Base-by-base conservation (phyloP, 2,797 vertebrate species). In the Micropoecilia bifurca region DNA sequence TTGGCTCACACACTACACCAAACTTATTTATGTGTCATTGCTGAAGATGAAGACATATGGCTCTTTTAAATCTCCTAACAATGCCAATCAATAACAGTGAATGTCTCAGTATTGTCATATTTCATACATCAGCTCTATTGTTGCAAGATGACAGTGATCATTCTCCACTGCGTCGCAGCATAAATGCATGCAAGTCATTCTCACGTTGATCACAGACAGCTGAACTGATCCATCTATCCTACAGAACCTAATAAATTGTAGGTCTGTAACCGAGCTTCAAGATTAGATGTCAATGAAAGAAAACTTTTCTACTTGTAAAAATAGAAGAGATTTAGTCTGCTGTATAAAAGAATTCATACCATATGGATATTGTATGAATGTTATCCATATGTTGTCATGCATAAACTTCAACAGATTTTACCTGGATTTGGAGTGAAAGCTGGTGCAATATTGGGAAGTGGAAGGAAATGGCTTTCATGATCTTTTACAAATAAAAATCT, bases 71-170 rank as follows among this genome's bases (percentile, higher is more conserved):
- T 93, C 94, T 86, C 93, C 95, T 96, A 96, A 96, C 95, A 96
- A 96, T 95, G 94, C 94, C 96, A 95, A 96, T 96, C 96, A 96
- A 96, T 96, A 96, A 96, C 95, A 95, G 95, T 95, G 94, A 96
- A 93, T 90, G 95, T 95, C 95, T 92, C 89, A 80, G 89, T 91
- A 93, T 93, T 92, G 94, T 96, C 95, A 95, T 94, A 96, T 95
- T 96, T 95, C 94, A 96, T 96, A 96, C 94, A 96, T 96, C 95
- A 96, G 88, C 89, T 88, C 89, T 89, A 93, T 95, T 95, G 95
- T 95, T 92, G 88, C 68, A 66, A 83, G 91, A 92, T 94, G 95
- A 94, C 95, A 94, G 93, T 93, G 93, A 96, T 96, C 93, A 93
- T 95, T 95, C 94, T 93, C 94, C 81, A 85, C 89, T 90, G 91